phyloP scores from a whole-genome alignment of 2,113 vertebrate genomes.

The Theristicus caerulescens region DNA sequence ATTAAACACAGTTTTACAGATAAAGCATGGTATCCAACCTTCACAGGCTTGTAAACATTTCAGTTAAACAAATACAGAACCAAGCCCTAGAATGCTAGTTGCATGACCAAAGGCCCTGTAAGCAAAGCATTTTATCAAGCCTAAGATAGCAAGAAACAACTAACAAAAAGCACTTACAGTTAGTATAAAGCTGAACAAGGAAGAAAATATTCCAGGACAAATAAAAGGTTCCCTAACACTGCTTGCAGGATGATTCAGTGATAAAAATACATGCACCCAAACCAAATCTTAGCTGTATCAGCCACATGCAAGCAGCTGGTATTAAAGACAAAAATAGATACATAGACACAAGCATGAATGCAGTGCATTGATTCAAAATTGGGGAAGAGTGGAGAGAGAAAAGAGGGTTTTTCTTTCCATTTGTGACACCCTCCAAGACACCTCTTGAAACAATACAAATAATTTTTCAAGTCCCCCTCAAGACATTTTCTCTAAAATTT shows the following conservation, averaged over 20 bases:
- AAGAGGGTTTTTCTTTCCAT: neutral
- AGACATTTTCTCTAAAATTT: neutral
- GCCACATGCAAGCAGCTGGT: neutral
- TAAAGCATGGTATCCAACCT: neutral
- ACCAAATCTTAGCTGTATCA: neutral
- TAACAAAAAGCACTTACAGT: neutral
- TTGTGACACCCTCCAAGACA: neutral
- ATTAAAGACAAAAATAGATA: neutral
- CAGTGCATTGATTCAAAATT: neutral
- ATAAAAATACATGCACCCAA: neutral
- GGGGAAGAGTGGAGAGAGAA: neutral
- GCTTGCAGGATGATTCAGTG: neutral
- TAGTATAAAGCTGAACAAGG: neutral
- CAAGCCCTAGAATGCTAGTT: neutral
- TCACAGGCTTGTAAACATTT: neutral
- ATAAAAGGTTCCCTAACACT: neutral
- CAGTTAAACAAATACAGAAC: neutral
- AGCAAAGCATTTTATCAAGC: neutral
- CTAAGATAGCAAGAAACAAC: neutral
- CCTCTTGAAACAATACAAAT: neutral
- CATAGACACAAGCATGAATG: neutral
- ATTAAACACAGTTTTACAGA: neutral
- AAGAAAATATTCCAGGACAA: neutral
- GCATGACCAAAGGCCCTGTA: neutral
- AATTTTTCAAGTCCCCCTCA: neutral